These are phyloP conservation scores for Muraenolepis orangiensis DNA, from an alignment of 2,797 vertebrate genomes.

Conservation along the genomic window DNA sequence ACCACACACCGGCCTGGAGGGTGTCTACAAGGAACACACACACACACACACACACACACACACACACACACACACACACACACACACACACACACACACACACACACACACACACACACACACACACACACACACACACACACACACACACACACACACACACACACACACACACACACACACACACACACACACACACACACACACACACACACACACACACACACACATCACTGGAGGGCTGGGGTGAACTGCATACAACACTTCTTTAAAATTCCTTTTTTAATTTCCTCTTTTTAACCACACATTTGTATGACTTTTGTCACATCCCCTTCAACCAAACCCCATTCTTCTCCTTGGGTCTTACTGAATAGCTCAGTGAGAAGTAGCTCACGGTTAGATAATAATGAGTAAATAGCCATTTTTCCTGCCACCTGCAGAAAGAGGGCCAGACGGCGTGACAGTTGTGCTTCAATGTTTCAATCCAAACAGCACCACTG, in stretches of 20 bases:
- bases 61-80: neutral
- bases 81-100: neutral
- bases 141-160: neutral
- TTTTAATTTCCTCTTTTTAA: neutral
- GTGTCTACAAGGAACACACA: conserved; percentile 40
- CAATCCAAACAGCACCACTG: neutral
- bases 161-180: neutral
- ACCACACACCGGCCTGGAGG: conserved; percentile 68
- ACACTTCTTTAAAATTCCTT: neutral
- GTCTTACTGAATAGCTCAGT: neutral
- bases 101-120: neutral
- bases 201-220: neutral
- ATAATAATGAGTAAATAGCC: neutral
- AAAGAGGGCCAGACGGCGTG: neutral
- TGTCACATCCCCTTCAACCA: neutral
- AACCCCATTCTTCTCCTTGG: neutral
- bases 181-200: neutral
- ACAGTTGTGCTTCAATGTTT: neutral
- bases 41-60: neutral
- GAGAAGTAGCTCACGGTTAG: neutral
- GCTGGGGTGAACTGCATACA: too few relatives aligned
- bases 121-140: neutral
- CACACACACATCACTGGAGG: too few relatives aligned
- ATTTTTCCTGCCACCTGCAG: neutral
- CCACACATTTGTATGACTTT: neutral